Evolutionary conservation across 2,888 invertebrate genomes (phyloP).

Genomic region (Gisinianus flammeolus): DNA sequence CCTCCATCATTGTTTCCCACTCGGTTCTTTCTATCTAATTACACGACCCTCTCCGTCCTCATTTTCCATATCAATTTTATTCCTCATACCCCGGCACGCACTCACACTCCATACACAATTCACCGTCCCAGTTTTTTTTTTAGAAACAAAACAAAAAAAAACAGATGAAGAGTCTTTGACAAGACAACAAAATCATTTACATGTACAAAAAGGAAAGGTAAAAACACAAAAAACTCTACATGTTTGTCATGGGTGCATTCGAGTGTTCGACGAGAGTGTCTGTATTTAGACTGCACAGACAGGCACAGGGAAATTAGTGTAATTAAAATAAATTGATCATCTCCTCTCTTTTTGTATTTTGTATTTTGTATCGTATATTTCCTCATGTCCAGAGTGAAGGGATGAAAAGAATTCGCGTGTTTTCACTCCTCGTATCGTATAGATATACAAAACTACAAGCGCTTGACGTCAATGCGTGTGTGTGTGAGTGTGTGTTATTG

Average conservation of each 20-base stretch:
- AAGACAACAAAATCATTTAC: no score
- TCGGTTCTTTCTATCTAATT: neutral
- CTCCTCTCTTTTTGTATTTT: neutral
- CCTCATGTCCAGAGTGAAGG: no score
- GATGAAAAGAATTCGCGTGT: no score
- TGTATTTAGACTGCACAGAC: no score
- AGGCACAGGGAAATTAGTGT: neutral
- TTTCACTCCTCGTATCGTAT: no score
- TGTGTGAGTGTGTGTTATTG: neutral
- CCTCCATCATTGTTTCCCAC: slow-evolving; percentile 5
- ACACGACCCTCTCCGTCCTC: slow-evolving; percentile 4
- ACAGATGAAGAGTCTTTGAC: no score
- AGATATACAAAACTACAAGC: no score
- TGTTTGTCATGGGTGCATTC: neutral
- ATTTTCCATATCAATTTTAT: neutral
- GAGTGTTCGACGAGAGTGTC: no score
- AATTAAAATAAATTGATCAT: slow-evolving; percentile 9
- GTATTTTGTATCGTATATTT: neutral
- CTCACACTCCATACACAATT: neutral
- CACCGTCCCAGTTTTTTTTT: neutral
- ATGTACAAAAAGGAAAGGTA: neutral
- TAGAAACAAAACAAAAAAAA: no score
- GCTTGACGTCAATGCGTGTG: no score
- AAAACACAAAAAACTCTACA: neutral
- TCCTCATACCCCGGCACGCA: neutral